Evolutionary conservation across 37 sponge, comb jelly and placozoan species (phyloP).

Genomic region (Hexactinellida sp.): DNA sequence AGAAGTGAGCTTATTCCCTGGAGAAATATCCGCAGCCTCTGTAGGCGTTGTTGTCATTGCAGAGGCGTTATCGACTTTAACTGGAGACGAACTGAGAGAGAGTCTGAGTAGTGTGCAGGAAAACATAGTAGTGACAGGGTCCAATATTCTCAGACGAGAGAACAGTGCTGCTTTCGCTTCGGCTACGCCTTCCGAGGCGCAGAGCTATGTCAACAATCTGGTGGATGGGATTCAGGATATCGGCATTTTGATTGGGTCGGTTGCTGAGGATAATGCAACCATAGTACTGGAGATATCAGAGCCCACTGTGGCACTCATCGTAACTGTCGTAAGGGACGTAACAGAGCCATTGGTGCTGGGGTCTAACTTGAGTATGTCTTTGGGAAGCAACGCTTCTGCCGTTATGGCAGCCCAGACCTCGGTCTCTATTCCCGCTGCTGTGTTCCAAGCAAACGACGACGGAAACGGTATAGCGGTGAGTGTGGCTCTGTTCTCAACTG

Average conservation of each 20-base stretch:
- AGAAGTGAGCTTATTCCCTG: background rate
- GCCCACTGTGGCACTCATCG: background rate
- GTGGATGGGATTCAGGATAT: background rate
- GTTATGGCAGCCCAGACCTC: background rate
- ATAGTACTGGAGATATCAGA: background rate
- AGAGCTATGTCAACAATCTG: background rate
- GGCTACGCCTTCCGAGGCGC: background rate
- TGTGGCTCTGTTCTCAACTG: background rate
- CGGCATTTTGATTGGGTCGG: background rate
- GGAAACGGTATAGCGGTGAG: background rate
- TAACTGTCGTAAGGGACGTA: background rate
- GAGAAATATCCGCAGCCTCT: background rate
- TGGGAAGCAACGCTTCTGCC: background rate
- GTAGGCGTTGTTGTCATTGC: background rate
- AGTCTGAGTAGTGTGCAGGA: background rate
- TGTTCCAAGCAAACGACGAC: background rate
- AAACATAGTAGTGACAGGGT: background rate
- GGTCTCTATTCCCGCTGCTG: background rate
- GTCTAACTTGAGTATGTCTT: background rate
- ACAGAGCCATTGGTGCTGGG: slow-evolving; percentile 2
- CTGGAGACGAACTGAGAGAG: background rate
- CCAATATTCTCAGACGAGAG: background rate
- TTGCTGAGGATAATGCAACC: background rate
- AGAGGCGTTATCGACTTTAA: background rate
- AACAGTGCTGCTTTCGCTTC: background rate